Conservation (phyloP, 2,113 vertebrate species). For the Callithrix jacchus region DNA sequence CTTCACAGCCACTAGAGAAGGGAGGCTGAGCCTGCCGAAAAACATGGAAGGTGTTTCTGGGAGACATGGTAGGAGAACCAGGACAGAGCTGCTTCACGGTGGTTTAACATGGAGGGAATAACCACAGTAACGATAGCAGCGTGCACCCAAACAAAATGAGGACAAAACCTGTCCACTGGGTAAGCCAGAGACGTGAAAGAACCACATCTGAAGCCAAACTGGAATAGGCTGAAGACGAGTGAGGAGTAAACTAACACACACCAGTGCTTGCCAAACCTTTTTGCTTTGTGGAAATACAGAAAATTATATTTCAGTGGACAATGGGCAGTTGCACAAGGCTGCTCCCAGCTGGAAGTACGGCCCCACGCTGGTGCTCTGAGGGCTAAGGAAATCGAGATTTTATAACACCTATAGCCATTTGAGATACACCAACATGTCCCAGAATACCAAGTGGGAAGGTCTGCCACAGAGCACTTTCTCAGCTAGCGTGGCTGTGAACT, state of each 20-base stretch:
- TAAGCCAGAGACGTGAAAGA: not conserved
- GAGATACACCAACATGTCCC: not conserved
- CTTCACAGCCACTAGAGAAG: not conserved
- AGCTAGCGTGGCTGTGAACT: not conserved
- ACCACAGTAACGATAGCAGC: not conserved
- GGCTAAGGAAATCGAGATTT: not conserved
- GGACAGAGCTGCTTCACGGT: not conserved
- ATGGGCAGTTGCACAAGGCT: not conserved
- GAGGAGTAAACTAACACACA: not conserved
- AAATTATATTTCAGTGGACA: not conserved
- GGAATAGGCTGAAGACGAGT: fast-evolving
- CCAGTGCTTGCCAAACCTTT: not conserved
- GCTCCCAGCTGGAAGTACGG: not conserved
- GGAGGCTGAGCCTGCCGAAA: not conserved
- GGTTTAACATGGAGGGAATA: not conserved
- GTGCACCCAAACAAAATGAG: not conserved
- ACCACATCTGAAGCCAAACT: not conserved
- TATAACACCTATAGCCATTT: not conserved
- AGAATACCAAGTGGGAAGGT: not conserved
- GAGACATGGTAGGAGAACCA: not conserved
- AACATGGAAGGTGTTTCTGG: not conserved
- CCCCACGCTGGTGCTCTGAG: not conserved
- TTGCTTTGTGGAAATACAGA: not conserved
- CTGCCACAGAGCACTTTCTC: not conserved
- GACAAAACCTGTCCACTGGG: fast-evolving